Evolutionary conservation across 2,113 vertebrate species (phyloP).

Genomic region (Pseudopipra pipra): DNA sequence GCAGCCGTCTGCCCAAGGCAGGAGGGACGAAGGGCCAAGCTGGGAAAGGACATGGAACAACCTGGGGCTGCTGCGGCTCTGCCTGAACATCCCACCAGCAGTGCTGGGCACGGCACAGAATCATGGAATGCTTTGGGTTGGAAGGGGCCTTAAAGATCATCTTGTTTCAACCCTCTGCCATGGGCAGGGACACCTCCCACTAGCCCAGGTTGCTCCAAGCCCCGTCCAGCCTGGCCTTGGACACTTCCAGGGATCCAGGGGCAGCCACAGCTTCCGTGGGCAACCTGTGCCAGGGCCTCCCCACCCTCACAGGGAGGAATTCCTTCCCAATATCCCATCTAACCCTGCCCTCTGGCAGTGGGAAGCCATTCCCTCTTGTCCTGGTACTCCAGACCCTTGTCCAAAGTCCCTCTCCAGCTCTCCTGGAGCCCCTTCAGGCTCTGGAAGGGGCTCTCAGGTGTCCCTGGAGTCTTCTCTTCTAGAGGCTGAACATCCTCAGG

Average conservation of each 20-base stretch:
- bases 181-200: neutral
- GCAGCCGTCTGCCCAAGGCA: neutral
- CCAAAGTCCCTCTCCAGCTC: neutral
- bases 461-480: neutral
- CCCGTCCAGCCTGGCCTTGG: fast-evolving
- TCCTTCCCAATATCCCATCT: neutral
- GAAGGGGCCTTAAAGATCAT: neutral
- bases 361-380: neutral
- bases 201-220: fast-evolving
- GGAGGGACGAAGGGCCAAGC: fast-evolving
- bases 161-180: fast-evolving
- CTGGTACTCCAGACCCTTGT: neutral
- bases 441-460: neutral
- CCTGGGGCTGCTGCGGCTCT: neutral
- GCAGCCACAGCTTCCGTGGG: neutral
- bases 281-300: neutral
- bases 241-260: neutral
- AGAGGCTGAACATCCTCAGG: neutral
- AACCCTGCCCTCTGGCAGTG: neutral
- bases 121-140: neutral
- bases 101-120: fast-evolving
- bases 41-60: neutral
- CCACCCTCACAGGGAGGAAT: fast-evolving
- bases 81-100: neutral
- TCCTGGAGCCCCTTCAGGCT: neutral